Evolutionary conservation across 1,140 invertebrate genomes (phyloP), one percentile per base, ranked within the genome.

Genomic region (Colletes latitarsis): DNA sequence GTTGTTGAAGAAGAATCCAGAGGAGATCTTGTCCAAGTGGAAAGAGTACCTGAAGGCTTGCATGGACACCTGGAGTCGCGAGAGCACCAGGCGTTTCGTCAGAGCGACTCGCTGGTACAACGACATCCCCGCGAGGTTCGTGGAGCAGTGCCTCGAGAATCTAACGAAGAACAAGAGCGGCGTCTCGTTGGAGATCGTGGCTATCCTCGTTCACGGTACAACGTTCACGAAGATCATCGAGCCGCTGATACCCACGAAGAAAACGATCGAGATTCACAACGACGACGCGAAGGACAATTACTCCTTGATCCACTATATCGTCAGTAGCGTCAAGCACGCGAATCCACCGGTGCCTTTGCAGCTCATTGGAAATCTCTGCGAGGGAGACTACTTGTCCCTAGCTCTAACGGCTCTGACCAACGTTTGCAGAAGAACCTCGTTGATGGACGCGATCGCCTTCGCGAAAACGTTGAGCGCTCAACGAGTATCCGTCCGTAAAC

Each of bases 51-150:
- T 88, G 0, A 14, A 81, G 0, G 43, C 66, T 5, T 88, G 77
- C n/a, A 9, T 78, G 4, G 21, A 49, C 0, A 67, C 70, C 2
- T 43, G 57, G 1, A 0, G n/a, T 15, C 0, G 9, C 3, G 49
- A 4, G 19, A 9, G 21, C 0, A 60, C 80, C 12, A 82, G 39
- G 49, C 53, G 12, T 4, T 93, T 92, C 43, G 0, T 93, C 0
- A 89, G 69, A 60, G 41, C 58, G 0, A 57, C 63, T 8, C 87
- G 83, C 0, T 93, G 92, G 92, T 89, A 92, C 53, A 84, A 90
- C 15, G 79, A 90, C 1, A 77, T 93, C 6, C 92, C 92, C 0
- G 84, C 91, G 0, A 89, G 82, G 46, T 92, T 92, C 71, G 67
- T 71, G 4, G 17, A 76, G 0, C 39, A 62, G 6, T 74, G 79